Conservation (phyloP, 1,140 invertebrate species). For the Listronotus oregonensis region DNA sequence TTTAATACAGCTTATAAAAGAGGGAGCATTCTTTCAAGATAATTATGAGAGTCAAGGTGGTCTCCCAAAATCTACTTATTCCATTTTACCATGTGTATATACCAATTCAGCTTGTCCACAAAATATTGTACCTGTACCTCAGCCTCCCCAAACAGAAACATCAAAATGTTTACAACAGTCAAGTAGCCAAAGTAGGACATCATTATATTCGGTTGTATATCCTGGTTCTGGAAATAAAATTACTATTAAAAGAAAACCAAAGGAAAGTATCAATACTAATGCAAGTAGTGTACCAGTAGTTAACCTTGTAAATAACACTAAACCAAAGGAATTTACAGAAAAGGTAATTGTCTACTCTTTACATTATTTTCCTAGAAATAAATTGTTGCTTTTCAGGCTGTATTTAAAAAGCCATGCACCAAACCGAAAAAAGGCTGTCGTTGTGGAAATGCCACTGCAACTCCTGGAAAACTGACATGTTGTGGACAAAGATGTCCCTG, state of each 20-base stretch:
- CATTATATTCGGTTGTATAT: constrained; percentile 79
- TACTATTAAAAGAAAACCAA: constrained; percentile 78
- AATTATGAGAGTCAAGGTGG: constrained; percentile 73
- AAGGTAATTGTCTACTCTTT: constrained; percentile 20
- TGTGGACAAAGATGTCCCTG: constrained; percentile 92
- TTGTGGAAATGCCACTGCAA: constrained; percentile 87
- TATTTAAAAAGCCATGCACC: constrained; percentile 52
- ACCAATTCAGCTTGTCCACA: constrained; percentile 66
- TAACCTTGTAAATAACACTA: constrained; percentile 29
- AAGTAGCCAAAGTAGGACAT: constrained; percentile 70
- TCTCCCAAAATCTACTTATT: constrained; percentile 71
- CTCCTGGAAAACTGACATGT: constrained; percentile 87
- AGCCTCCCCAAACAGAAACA: constrained; percentile 41
- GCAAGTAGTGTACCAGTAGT: constrained; percentile 14
- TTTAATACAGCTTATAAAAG: constrained; percentile 75
- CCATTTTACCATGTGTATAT: constrained; percentile 74
- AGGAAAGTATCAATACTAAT: constrained; percentile 53
- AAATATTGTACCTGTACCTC: constrained; percentile 55
- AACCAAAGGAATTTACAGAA: constrained; percentile 33
- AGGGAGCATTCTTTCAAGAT: constrained; percentile 78
- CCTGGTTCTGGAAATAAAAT: constrained; percentile 79
- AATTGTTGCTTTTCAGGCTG: constrained; percentile 40
- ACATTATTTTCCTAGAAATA: no score
- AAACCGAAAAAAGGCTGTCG: constrained; percentile 72
- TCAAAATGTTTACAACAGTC: constrained; percentile 31